Percentiles rank a stretch among this genome's conserved stretches.
These are phyloP conservation scores for Hypena proboscidalis DNA, from an alignment of 2,888 invertebrate species.

Conservation along the genomic window DNA sequence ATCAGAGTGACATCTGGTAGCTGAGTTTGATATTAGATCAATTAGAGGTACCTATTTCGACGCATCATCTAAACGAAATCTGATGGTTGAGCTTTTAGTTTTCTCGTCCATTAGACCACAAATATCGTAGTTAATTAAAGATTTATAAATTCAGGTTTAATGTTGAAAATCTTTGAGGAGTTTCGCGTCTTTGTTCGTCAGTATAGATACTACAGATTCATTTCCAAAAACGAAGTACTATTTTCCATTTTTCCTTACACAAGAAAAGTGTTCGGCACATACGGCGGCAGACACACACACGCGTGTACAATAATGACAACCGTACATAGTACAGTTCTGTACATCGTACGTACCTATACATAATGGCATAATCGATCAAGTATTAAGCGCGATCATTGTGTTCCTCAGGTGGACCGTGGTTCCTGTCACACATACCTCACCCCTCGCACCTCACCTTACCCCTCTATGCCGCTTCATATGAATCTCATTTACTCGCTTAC, in stretches of 20 bases:
- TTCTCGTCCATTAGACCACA: too few species aligned
- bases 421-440: conserved; percentile 75
- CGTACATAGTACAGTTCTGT: conserved; percentile 21
- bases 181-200: too few species aligned
- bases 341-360: conserved; percentile 54
- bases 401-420: conserved; percentile 81
- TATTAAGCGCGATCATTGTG: conserved; percentile 83
- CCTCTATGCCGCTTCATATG: conserved; percentile 61
- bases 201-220: too few species aligned
- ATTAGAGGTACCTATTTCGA: too few species aligned
- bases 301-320: conserved; percentile 7
- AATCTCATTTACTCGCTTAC: conserved; percentile 82
- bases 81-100: too few species aligned
- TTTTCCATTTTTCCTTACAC: too few species aligned
- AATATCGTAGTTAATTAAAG: too few species aligned
- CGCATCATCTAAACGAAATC: too few species aligned
- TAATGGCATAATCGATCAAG: conserved; percentile 82
- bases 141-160: too few species aligned
- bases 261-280: background rate
- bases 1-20: too few species aligned
- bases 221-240: too few species aligned
- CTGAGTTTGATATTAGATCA: background rate
- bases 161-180: too few species aligned
- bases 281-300: conserved; percentile 10
- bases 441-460: conserved; percentile 29